Evolutionary conservation across 2,888 invertebrate species (phyloP), one percentile per base, ranked within the genome.

Genomic region (Macrosiphum euphorbiae): DNA sequence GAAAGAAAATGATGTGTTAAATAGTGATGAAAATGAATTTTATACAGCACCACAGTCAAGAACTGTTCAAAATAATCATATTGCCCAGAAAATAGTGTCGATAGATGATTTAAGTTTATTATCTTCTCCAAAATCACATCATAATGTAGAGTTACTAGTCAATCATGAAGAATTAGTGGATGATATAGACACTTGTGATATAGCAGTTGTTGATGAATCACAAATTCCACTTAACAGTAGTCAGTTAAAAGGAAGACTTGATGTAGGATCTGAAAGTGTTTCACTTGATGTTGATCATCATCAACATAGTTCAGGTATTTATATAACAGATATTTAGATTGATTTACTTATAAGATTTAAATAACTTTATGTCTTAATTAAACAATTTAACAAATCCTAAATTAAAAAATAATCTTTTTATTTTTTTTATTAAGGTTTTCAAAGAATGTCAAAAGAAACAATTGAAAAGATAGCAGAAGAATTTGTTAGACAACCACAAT

Each of bases 371-470:
- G 4, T 67, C 13, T 67, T 16, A 5, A 67, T 78, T 78, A 35
- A 41, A 35, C 35, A 20, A 78, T 20, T 35, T 35, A 35, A 35
- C 8, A 20, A 35, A 8, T 78, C 35, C 1, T 78, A 28, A 67
- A 78, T 35, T 20, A 24, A 78, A 35, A 7, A 8, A 35, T n/a
- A 26, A 26, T 58, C 26, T 87, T 52, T 87, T 47, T 20, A 44
- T n/a, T 26, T 35, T 86, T 1, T 58, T 50, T 50, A 28, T 67
- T 4, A 87, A 94, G 93, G 93, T 35, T 94, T 94, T 94, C 93
- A 94, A 94, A 94, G 93, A 94, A 94, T 94, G 93, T 94, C 93
- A 61, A 94, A 94, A 86, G 93, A 94, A 94, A 85, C 93, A 58
- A 94, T 94, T 86, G 93, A 94, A 90, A 94, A 94, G 50, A 94